phyloP scores from a whole-genome alignment of 1,140 invertebrate genomes.

The Drosophila sp. region DNA sequence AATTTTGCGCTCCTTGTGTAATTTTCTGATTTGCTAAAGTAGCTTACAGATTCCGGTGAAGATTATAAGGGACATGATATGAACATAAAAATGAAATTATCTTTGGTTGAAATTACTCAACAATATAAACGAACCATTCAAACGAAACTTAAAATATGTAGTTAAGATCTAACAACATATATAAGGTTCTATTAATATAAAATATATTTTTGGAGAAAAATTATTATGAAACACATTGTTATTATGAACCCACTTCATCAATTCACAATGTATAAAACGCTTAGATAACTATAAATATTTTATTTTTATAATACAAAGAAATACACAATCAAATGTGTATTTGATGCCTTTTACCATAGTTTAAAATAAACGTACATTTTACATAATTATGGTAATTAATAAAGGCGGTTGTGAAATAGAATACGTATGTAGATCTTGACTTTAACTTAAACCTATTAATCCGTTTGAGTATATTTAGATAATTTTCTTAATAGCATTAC shows the following conservation, averaged over 20 bases:
- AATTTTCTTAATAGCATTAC: slow-evolving; percentile 33
- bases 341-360: slow-evolving; percentile 19
- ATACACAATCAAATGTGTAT: slow-evolving; percentile 11
- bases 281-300: slow-evolving; percentile 8
- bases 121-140: no score
- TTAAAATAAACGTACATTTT: slow-evolving; percentile 27
- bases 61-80: no score
- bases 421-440: slow-evolving; percentile 7
- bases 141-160: no score
- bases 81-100: no score
- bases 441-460: slow-evolving; percentile 15
- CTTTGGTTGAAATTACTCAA: no score
- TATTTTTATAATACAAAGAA: slow-evolving; percentile 33
- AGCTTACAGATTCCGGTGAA: background rate
- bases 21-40: background rate
- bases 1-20: slow-evolving; percentile 20
- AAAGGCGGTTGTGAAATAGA: slow-evolving; percentile 28
- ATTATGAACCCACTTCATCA: background rate
- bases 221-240: no score
- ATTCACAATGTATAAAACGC: background rate
- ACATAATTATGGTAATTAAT: slow-evolving; percentile 21
- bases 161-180: no score
- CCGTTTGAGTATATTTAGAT: slow-evolving; percentile 34
- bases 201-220: no score
- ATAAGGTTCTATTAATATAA: no score